Conservation (phyloP, 2,888 invertebrate species). For the Leptarthrus brevirostris region DNA sequence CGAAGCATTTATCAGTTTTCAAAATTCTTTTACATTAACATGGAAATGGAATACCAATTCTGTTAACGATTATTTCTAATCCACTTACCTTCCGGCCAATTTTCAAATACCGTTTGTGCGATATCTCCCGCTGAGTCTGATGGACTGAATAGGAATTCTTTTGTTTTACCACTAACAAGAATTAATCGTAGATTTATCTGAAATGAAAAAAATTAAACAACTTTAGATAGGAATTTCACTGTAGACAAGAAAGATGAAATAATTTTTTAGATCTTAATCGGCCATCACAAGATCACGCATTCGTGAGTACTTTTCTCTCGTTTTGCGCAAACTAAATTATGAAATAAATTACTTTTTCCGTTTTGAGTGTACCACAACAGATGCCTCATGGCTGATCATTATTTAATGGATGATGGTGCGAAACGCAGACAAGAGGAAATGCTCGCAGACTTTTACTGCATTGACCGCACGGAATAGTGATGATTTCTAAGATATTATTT, state of each 20-base stretch:
- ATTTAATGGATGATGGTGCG: constrained; percentile 33
- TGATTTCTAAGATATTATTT: constrained; percentile 6
- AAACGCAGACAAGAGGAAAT: constrained; percentile 40
- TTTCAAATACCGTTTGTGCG: constrained; percentile 98
- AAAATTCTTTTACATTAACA: no score
- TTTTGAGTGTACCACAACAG: constrained; percentile 18
- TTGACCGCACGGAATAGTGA: background rate
- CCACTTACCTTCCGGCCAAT: constrained; percentile 97
- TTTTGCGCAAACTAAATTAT: constrained; percentile 33
- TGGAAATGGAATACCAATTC: no score
- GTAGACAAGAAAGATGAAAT: background rate
- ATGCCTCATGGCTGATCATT: constrained; percentile 4
- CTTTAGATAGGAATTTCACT: background rate
- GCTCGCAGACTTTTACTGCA: background rate
- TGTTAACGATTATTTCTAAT: no score
- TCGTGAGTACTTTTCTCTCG: constrained; percentile 3
- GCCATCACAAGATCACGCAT: constrained; percentile 27
- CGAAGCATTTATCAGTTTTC: no score
- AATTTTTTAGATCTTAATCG: constrained; percentile 23
- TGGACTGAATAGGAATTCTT: constrained; percentile 98
- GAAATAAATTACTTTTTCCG: constrained; percentile 44
- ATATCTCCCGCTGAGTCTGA: constrained; percentile 98
- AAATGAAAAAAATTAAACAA: constrained; percentile 53
- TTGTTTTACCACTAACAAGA: constrained; percentile 98
- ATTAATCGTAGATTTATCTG: constrained; percentile 99